phyloP scores from a whole-genome alignment of 2,888 invertebrate species.

The Callyntrura guangdongensis region DNA sequence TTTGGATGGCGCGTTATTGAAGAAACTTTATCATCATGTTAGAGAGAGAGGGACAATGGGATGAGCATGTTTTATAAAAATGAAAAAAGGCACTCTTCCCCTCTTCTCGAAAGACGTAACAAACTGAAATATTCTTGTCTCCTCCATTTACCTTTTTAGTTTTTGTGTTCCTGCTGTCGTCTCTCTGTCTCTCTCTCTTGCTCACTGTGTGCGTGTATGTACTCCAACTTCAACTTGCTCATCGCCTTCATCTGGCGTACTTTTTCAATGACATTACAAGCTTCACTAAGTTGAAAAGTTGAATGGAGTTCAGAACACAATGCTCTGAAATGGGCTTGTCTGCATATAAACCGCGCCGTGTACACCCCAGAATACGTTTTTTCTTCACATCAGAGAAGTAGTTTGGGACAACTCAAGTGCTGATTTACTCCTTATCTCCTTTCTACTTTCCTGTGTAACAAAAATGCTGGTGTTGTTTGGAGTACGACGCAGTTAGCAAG shows the following conservation, averaged over 20 bases:
- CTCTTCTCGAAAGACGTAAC: neutral
- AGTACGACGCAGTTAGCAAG: conserved; percentile 41
- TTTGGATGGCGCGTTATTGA: neutral
- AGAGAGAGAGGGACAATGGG: neutral
- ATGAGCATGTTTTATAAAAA: conserved; percentile 57
- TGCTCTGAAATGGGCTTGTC: neutral
- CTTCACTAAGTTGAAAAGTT: conserved; percentile 65
- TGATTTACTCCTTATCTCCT: no score
- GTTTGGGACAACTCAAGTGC: neutral
- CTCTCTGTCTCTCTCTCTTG: no score
- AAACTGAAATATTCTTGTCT: conserved; percentile 39
- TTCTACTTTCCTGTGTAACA: neutral
- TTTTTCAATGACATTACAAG: conserved; percentile 69
- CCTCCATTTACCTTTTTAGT: conserved; percentile 57
- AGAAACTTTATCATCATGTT: conserved; percentile 22
- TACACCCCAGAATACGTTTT: neutral
- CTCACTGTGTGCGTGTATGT: no score
- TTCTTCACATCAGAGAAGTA: conserved; percentile 37
- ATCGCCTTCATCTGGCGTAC: neutral
- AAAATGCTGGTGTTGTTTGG: neutral
- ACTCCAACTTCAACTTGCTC: neutral
- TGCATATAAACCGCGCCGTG: neutral
- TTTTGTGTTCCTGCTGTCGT: conserved; percentile 1
- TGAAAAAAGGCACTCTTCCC: conserved; percentile 61
- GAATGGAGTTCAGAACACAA: neutral